phyloP scores from a whole-genome alignment of 2,797 vertebrate genomes.

The Prunella strophiata region DNA sequence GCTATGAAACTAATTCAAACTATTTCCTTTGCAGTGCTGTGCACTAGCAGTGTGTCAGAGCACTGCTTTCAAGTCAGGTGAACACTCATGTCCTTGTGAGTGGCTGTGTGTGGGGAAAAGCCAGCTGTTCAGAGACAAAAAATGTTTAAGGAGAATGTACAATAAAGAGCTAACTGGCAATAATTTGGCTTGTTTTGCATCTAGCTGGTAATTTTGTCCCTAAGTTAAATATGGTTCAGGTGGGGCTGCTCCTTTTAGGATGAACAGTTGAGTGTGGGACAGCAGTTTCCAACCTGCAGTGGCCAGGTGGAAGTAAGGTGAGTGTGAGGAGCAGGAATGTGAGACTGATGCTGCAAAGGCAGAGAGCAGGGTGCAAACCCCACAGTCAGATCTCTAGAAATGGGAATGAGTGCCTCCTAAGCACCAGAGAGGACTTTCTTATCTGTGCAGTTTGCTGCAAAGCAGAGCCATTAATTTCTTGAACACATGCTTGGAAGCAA shows the following conservation, averaged over 20 bases:
- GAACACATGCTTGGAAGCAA: constrained; percentile 14
- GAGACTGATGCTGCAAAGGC: neutral
- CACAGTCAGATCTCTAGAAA: neutral
- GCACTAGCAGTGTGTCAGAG: neutral
- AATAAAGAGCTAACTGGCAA: neutral
- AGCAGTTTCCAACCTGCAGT: neutral
- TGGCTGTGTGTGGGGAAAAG: neutral
- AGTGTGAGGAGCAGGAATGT: neutral
- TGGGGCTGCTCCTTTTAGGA: neutral
- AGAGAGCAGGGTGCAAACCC: neutral
- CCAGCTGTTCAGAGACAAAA: neutral
- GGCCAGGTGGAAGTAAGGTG: neutral
- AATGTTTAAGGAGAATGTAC: neutral
- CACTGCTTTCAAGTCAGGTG: neutral
- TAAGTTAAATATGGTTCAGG: neutral
- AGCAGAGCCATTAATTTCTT: constrained; percentile 12
- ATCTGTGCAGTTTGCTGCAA: neutral
- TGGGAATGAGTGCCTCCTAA: neutral
- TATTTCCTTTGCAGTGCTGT: neutral
- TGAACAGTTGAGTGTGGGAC: neutral
- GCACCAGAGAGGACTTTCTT: neutral
- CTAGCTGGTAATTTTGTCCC: neutral
- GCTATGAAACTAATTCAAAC: neutral
- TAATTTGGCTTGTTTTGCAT: neutral
- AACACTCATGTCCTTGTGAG: fast-evolving